A percentile compares a stretch with the other conserved stretches of the same genome.
Conservation (phyloP, 2,888 invertebrate species). For the Dermolepida albohirtum region DNA sequence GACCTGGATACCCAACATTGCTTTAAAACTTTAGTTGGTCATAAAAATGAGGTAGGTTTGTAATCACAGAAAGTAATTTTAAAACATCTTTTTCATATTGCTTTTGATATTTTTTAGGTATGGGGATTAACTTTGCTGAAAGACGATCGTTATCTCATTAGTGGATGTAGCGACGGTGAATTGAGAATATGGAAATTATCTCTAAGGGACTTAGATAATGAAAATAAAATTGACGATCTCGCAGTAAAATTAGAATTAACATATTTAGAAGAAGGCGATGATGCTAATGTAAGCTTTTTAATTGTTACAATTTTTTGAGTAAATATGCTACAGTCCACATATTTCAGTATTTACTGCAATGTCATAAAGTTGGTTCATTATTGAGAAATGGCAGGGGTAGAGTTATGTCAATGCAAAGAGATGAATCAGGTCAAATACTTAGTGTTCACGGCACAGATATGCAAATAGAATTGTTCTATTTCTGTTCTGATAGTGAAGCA, state of each 20-base stretch:
- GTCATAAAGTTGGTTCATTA: slow-evolving; percentile 83
- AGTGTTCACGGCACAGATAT: slow-evolving; percentile 88
- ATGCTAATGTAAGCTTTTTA: slow-evolving; percentile 65
- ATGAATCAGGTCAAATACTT: slow-evolving; percentile 78
- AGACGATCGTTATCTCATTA: slow-evolving; percentile 85
- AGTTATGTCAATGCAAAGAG: slow-evolving; percentile 79
- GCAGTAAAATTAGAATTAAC: slow-evolving; percentile 66
- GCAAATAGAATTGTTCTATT: slow-evolving; percentile 83
- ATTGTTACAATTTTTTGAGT: slow-evolving; percentile 40
- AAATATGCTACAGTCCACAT: background rate
- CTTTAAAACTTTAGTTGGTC: slow-evolving; percentile 93
- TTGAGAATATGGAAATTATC: slow-evolving; percentile 86
- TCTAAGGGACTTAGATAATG: slow-evolving; percentile 67
- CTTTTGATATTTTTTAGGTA: slow-evolving; percentile 69
- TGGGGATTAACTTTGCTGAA: slow-evolving; percentile 86
- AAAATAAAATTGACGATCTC: slow-evolving; percentile 67
- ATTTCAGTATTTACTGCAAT: slow-evolving; percentile 75
- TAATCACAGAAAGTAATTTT: slow-evolving; percentile 3
- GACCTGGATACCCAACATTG: slow-evolving; percentile 95
- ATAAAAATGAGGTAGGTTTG: slow-evolving; percentile 79
- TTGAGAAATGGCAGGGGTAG: slow-evolving; percentile 83
- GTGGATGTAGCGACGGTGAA: slow-evolving; percentile 87
- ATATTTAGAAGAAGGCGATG: slow-evolving; percentile 69
- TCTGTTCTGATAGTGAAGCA: slow-evolving; percentile 82
- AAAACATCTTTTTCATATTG: background rate